phyloP scores from a whole-genome alignment of 2,888 invertebrate genomes.

The Andrena fulva region DNA sequence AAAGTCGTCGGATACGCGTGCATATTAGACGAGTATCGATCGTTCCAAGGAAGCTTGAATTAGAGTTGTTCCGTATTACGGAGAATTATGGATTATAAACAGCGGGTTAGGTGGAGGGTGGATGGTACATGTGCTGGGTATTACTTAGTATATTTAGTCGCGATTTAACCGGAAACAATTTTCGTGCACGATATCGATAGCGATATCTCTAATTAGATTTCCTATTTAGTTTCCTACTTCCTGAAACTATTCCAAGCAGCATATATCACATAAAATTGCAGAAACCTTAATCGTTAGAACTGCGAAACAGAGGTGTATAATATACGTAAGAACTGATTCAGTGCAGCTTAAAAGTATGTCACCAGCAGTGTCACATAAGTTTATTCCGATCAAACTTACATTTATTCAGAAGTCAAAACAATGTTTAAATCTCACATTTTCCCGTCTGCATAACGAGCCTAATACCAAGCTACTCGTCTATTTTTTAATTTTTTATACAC shows the following conservation, averaged over 20 bases:
- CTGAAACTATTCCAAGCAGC: background rate
- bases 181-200: background rate
- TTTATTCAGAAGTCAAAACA: no score
- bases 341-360: no score
- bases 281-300: no score
- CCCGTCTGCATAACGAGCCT: no score
- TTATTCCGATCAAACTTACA: no score
- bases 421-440: no score
- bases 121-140: background rate
- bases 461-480: no score
- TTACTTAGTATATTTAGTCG: background rate
- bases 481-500: background rate
- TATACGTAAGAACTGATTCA: no score
- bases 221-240: background rate
- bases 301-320: no score
- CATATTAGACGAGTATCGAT: conserved; percentile 21
- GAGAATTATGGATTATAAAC: conserved; percentile 44
- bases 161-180: conserved; percentile 16
- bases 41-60: conserved; percentile 27
- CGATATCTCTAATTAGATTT: background rate
- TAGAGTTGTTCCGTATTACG: conserved; percentile 32
- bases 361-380: no score
- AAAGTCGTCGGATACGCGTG: background rate
- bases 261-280: no score
- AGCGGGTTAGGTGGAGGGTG: conserved; percentile 11